Conservation (phyloP, 1,140 invertebrate species). For the Apis mellifera region Amel_HAv3.1 CM009931.2:23255001-23255500, state of each 20-base stretch:
- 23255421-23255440: background rate
- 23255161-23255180: background rate
- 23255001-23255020: background rate
- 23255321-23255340: background rate
- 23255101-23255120: no score
- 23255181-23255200: background rate
- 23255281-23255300: background rate
- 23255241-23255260: no score
- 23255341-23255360: conserved; percentile 34
- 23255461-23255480: background rate
- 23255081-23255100: background rate
- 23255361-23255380: conserved; percentile 28
- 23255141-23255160: background rate
- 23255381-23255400: conserved; percentile 25
- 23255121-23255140: background rate
- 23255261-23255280: background rate
- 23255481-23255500: background rate
- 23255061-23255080: background rate
- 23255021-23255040: background rate
- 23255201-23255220: background rate
- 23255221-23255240: background rate
- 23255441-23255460: no score
- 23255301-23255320: conserved; percentile 1
- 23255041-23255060: background rate
- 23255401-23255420: background rate